These are phyloP conservation scores for Leucozona laternaria DNA, from an alignment of 2,888 invertebrate species.

Conservation along the genomic window DNA sequence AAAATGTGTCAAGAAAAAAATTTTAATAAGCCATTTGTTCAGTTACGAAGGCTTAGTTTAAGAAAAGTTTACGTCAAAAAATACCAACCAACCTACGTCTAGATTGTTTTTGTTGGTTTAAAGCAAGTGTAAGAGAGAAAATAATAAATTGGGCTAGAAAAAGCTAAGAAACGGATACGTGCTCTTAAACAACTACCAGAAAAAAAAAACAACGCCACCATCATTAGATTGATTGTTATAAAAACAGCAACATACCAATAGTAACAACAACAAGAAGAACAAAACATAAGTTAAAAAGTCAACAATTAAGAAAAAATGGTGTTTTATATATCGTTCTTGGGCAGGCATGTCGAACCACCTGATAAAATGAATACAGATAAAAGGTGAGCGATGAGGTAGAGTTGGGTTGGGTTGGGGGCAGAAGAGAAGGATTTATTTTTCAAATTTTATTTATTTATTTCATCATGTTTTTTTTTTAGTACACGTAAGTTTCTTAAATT, in stretches of 20 bases:
- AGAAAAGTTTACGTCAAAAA: slow-evolving; percentile 43
- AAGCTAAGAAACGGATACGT: slow-evolving; percentile 50
- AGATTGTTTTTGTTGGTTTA: slow-evolving; percentile 31
- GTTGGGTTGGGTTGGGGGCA: background rate
- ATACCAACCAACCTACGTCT: slow-evolving; percentile 32
- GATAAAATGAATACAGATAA: slow-evolving; percentile 79
- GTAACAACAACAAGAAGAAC: slow-evolving; percentile 29
- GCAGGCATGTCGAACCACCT: slow-evolving; percentile 81
- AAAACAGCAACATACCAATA: slow-evolving; percentile 22
- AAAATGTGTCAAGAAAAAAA: slow-evolving; percentile 19
- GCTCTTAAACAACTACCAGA: slow-evolving; percentile 65
- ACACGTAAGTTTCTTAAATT: too few species aligned
- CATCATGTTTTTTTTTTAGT: background rate
- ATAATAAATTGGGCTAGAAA: slow-evolving; percentile 70
- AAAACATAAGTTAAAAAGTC: slow-evolving; percentile 22
- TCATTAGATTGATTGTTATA: slow-evolving; percentile 24
- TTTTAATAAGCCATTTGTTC: slow-evolving; percentile 44
- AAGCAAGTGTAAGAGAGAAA: slow-evolving; percentile 59
- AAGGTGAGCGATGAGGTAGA: slow-evolving; percentile 44
- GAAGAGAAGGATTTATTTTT: background rate
- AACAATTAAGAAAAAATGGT: slow-evolving; percentile 79
- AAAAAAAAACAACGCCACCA: slow-evolving; percentile 48
- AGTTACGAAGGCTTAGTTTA: slow-evolving; percentile 58
- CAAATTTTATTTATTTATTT: background rate
- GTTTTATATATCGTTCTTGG: slow-evolving; percentile 82